phyloP scores from a whole-genome alignment of 2,113 vertebrate genomes.

The Orcinus orca region DNA sequence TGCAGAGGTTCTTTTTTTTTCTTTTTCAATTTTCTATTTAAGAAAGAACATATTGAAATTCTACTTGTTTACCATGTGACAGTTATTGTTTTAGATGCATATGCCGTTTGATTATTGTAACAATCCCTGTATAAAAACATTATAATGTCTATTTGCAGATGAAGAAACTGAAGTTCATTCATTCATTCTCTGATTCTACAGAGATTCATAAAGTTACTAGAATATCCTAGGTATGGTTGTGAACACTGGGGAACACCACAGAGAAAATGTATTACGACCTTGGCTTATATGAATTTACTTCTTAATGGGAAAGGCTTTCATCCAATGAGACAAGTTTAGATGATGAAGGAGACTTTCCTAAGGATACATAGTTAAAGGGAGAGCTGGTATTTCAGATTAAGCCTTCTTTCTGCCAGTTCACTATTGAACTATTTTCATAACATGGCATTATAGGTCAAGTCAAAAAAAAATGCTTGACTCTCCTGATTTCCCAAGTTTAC shows the following conservation, averaged over 20 bases:
- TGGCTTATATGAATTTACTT: not conserved
- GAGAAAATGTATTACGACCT: not conserved
- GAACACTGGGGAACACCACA: fast-evolving
- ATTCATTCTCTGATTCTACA: not conserved
- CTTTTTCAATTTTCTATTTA: not conserved
- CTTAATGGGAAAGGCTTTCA: not conserved
- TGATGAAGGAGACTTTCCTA: not conserved
- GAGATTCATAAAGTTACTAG: not conserved
- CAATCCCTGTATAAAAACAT: not conserved
- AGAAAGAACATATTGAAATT: not conserved
- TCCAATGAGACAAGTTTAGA: not conserved
- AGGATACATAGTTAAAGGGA: not conserved
- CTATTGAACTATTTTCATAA: not conserved
- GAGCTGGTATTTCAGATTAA: not conserved
- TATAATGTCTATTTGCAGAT: not conserved
- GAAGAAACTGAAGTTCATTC: not conserved
- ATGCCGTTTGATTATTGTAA: not conserved
- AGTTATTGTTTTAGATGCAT: not conserved
- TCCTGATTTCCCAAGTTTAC: not conserved
- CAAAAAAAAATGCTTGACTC: not conserved
- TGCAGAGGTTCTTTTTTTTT: not conserved
- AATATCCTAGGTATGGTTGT: not conserved
- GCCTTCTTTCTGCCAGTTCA: not conserved
- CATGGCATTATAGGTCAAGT: not conserved
- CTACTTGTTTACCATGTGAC: not conserved